Evolutionary conservation across 2,797 vertebrate species (phyloP), one percentile per base, ranked within the genome.

Genomic region (Ceryle rudis): DNA sequence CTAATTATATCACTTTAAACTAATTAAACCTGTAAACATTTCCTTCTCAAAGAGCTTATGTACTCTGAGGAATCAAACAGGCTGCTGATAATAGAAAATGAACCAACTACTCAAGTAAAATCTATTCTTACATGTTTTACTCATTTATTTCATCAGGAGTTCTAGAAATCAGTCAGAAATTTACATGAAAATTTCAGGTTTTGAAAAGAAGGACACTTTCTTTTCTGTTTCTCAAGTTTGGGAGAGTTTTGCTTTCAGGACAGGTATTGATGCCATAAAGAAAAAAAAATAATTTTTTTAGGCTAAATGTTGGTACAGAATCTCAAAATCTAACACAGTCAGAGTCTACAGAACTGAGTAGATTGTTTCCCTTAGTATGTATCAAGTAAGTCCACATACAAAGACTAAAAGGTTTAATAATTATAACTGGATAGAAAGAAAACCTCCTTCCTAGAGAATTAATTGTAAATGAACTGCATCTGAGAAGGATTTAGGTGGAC

Each of bases 11-110:
- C 0, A 88, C 91, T 96, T 96, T 80, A 87, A 97, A 81, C 47
- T 91, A 71, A 93, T 96, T 90, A 92, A 72, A 94, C 70, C 81
- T 88, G 62, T 93, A 97, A 96, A 93, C 57, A 80, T 86, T 89
- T 25, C 21, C 29, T 84, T 89, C 57, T 92, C 81, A 84, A 88
- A 81, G 20, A 79, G n/a, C 22, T 72, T 89, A 70, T 73, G 51
- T 71, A 46, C 20, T 87, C 70, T 79, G 60, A 91, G 47, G 83
- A 95, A 95, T 81, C 90, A 78, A 95, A 91, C 26, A 64, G 35
- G 33, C 44, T 87, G 80, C 31, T 54, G 77, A 88, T 54, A 93
- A 83, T 22, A 90, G 39, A 81, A 93, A 96, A 77, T 62, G 12
- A 92, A 82, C 22, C 5, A 42, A 52, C 62, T 79, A 79, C 35